These are phyloP conservation scores for Molothrus ater DNA, from an alignment of 2,797 vertebrate genomes.

Conservation along the genomic window DNA sequence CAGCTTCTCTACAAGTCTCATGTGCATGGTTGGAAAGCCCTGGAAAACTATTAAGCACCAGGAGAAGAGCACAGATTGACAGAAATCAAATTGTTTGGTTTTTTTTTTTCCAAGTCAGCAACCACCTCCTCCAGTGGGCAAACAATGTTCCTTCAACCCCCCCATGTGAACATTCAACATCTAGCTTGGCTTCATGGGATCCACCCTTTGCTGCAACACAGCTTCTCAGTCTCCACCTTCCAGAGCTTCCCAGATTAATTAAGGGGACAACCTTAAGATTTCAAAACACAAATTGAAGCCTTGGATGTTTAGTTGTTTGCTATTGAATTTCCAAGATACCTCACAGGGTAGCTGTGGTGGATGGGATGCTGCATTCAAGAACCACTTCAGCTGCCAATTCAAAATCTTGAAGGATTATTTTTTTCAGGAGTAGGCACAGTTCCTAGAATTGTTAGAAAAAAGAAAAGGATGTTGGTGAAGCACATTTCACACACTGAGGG, in stretches of 20 bases:
- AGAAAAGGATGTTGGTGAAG: not conserved
- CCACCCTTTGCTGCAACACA: not conserved
- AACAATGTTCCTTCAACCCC: not conserved
- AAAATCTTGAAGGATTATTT: not conserved
- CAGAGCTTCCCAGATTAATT: not conserved
- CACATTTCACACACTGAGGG: fast-evolving
- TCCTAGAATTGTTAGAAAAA: not conserved
- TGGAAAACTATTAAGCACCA: not conserved
- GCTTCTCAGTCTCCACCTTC: not conserved
- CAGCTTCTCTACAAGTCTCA: not conserved
- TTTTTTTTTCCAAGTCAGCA: not conserved
- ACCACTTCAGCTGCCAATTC: not conserved
- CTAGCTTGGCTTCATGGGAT: not conserved
- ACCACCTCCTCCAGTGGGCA: not conserved
- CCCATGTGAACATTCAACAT: not conserved
- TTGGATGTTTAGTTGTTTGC: not conserved
- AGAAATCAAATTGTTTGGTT: not conserved
- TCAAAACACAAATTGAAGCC: not conserved
- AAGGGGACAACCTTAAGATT: not conserved
- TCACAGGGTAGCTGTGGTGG: not conserved
- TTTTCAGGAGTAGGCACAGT: not conserved
- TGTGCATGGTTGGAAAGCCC: not conserved
- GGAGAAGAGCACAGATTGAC: not conserved
- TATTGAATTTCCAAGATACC: not conserved
- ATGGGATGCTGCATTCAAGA: not conserved